Percentiles rank a stretch among this genome's conserved stretches.
phyloP scores from a whole-genome alignment of 2,888 invertebrate genomes.

The Beris morrisii region DNA sequence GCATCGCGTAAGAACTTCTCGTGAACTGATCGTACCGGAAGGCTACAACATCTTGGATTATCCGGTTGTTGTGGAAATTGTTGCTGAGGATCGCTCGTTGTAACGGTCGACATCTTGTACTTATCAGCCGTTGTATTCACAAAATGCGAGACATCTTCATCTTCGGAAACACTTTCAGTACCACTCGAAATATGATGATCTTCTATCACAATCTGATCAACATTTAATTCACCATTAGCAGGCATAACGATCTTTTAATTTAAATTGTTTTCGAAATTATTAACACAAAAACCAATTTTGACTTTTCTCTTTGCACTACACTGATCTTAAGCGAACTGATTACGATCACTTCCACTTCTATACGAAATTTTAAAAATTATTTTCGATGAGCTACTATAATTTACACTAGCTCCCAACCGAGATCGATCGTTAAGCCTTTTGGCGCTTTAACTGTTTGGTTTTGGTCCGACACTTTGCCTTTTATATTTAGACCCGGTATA shows the following conservation, averaged over 20 bases:
- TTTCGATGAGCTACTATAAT: too few relatives aligned
- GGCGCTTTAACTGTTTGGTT: constrained; percentile 24
- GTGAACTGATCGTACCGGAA: constrained; percentile 66
- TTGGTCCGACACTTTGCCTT: constrained; percentile 20
- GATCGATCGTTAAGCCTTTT: not conserved
- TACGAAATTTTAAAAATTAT: too few relatives aligned
- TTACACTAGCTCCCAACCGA: too few relatives aligned
- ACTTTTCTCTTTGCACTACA: too few relatives aligned
- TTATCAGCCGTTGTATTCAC: constrained; percentile 10
- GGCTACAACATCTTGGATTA: constrained; percentile 52
- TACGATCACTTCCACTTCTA: too few relatives aligned
- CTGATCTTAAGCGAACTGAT: too few relatives aligned
- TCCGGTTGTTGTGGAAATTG: not conserved
- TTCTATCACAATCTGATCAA: constrained; percentile 42
- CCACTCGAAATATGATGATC: constrained; percentile 34
- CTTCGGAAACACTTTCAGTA: constrained; percentile 34
- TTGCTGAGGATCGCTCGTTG: constrained; percentile 10
- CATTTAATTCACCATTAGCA: constrained; percentile 45
- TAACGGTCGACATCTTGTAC: constrained; percentile 4
- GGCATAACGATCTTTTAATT: constrained; percentile 45
- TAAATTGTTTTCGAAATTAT: constrained; percentile 47
- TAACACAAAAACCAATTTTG: not conserved
- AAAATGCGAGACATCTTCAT: constrained; percentile 31
- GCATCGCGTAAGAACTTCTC: constrained; percentile 73
- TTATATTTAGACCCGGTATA: constrained; percentile 22